A percentile compares a stretch with the other conserved stretches of the same genome.
Conservation (phyloP, 2,888 invertebrate species). For the Eudasyphora cyanicolor region DNA sequence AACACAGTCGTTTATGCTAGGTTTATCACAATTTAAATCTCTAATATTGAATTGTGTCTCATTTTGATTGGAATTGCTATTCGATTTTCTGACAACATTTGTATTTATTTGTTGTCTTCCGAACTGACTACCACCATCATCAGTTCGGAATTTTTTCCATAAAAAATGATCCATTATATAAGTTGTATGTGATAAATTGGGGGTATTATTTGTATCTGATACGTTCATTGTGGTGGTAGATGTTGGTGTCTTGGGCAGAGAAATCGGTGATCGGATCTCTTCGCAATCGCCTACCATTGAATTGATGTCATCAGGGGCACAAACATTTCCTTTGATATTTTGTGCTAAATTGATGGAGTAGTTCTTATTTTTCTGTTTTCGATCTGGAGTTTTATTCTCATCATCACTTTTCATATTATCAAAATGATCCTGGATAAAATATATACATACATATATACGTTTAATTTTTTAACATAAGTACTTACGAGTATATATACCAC, state of each 20-base stretch:
- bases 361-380: neutral
- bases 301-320: no score
- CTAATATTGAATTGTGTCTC: neutral
- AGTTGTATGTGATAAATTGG: conserved; percentile 7
- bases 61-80: neutral
- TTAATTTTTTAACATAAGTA: no score
- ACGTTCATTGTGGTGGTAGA: conserved; percentile 50
- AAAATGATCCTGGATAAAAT: neutral
- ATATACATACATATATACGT: no score
- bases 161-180: neutral
- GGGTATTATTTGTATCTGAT: conserved; percentile 49
- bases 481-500: no score
- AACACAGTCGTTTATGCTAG: neutral
- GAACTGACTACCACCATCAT: neutral
- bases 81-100: neutral
- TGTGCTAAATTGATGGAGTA: neutral
- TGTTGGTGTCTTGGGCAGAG: conserved; percentile 34
- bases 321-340: neutral
- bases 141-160: neutral
- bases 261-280: neutral
- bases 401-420: neutral
- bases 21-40: neutral
- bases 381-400: neutral
- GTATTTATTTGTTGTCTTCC: neutral
- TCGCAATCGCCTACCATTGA: neutral